phyloP scores from a whole-genome alignment of 2,888 invertebrate genomes.

The Noctua comes region DNA sequence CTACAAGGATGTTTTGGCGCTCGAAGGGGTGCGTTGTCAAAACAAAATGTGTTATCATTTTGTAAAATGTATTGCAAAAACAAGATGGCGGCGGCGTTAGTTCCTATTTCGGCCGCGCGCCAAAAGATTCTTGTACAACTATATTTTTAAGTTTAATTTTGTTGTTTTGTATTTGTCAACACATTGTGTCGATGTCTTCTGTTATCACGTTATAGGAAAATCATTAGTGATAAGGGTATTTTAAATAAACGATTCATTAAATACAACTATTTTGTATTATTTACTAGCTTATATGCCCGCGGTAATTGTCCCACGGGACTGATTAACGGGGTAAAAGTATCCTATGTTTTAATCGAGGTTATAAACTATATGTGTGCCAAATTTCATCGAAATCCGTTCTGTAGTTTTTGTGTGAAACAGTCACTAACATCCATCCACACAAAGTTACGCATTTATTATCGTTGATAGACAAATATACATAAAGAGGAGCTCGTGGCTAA shows the following conservation, averaged over 20 bases:
- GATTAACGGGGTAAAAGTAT: background rate
- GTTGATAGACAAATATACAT: no score
- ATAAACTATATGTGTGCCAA: background rate
- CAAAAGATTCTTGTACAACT: slow-evolving; percentile 1
- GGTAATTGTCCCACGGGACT: background rate
- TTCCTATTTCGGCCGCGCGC: background rate
- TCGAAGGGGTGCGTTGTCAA: background rate
- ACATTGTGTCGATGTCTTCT: slow-evolving; percentile 29
- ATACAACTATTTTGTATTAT: slow-evolving; percentile 9
- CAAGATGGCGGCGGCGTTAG: background rate
- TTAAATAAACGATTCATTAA: slow-evolving; percentile 59
- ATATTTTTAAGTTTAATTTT: slow-evolving; percentile 55
- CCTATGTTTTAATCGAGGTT: background rate
- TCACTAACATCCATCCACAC: no score
- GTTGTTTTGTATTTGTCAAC: slow-evolving; percentile 42
- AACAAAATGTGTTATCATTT: background rate
- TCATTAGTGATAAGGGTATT: slow-evolving; percentile 57
- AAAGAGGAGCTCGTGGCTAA: no score
- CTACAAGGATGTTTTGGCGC: background rate
- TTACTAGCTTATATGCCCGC: background rate
- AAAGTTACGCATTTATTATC: no score
- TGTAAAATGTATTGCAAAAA: background rate
- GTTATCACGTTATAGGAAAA: slow-evolving; percentile 52
- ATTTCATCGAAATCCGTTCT: background rate
- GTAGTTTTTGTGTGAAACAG: no score